Evolutionary conservation across 2,797 vertebrate genomes (phyloP), one percentile per base, ranked within the genome.

Genomic region (Eptatretus atami): DNA sequence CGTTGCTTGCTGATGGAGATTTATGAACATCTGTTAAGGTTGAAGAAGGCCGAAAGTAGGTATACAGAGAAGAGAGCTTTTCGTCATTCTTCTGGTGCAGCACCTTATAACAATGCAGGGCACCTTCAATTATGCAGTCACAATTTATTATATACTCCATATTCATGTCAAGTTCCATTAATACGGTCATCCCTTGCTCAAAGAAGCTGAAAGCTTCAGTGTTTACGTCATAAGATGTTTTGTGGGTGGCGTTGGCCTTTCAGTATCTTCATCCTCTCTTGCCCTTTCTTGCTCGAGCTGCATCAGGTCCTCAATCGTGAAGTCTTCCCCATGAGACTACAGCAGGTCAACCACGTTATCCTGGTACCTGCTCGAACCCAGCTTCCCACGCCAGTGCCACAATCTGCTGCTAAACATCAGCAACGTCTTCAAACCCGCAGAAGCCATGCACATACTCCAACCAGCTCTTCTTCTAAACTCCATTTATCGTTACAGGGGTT

Each of bases 211-310:
- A 65, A n/a, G 12, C 53, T 15, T 63, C 64, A 65, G 31, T 12
- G 13, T 13, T n/a, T 13, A 15, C 6, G 52, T 6, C 10, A 2
- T 63, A 15, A 63, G 53, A 19, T 12, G 25, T 55, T 14, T 31
- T 8, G 72, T 76, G 12, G 5, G 64, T 12, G 12, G 12, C 55
- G 14, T 19, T 1, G 6, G 6, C 14, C 55, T 19, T 57, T 19
- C 55, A 14, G 54, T 3, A 14, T 19, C 6, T 6, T 19, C 55
- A 14, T 19, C 14, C 55, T 57, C 55, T 6, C 55, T 19, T 19
- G 55, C 6, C 5, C 55, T 14, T 6, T 57, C 6, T 19, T 57
- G 55, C 55, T 14, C 14, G 14, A 57, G 55, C 55, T 57, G 14
- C 55, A 57, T 19, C 6, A 57, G 55, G 55, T 57, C 55, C 14